These are phyloP conservation scores for Choloepus didactylus DNA, from an alignment of 2,797 vertebrate species.

Conservation along the genomic window DNA sequence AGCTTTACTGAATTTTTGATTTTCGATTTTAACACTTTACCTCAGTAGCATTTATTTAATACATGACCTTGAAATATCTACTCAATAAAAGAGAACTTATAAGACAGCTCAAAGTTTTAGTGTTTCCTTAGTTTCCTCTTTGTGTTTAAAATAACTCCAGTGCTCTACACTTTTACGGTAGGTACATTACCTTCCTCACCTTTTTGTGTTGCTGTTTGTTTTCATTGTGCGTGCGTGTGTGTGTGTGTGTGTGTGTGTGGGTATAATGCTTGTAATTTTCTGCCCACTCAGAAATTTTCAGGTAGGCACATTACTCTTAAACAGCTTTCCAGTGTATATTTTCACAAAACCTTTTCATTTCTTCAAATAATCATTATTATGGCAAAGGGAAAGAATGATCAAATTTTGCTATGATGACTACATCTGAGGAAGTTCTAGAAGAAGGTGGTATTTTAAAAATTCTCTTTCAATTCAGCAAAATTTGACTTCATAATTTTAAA, in stretches of 20 bases:
- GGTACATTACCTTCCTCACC: background rate
- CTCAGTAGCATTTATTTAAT: background rate
- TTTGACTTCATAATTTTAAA: background rate
- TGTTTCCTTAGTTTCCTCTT: background rate
- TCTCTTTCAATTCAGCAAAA: background rate
- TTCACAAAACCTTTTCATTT: background rate
- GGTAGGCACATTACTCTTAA: background rate
- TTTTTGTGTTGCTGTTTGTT: background rate
- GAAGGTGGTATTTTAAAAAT: background rate
- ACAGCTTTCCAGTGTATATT: background rate
- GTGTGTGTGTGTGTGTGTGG: background rate
- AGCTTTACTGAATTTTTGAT: background rate
- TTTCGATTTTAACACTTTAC: background rate
- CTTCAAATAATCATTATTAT: background rate
- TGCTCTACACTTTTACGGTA: background rate
- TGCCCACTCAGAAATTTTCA: background rate
- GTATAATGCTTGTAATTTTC: background rate
- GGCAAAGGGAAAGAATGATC: background rate
- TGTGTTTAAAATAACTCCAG: too few species aligned
- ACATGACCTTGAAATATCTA: background rate
- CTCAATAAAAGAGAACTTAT: background rate
- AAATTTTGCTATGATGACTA: background rate
- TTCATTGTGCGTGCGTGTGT: background rate
- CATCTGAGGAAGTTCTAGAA: background rate
- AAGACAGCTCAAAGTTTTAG: background rate